Evolutionary conservation across 1,140 invertebrate species (phyloP).

Genomic region (Papilio polytes): DNA sequence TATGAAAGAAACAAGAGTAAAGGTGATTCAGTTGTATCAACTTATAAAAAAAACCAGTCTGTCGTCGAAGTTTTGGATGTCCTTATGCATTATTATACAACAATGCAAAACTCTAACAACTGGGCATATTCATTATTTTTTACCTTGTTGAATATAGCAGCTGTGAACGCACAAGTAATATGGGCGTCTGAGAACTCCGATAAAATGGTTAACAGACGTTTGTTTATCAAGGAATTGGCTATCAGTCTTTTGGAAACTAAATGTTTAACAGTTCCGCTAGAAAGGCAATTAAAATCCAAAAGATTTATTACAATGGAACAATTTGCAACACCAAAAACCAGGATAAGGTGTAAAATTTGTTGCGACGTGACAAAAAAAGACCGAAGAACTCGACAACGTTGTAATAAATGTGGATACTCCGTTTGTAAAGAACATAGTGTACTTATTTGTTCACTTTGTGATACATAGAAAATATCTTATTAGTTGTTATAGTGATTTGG

Average conservation of each 20-base stretch:
- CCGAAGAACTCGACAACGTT: slow-evolving; percentile 69
- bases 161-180: slow-evolving; percentile 80
- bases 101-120: slow-evolving; percentile 77
- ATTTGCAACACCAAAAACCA: slow-evolving; percentile 50
- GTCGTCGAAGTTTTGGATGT: slow-evolving; percentile 79
- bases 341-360: slow-evolving; percentile 70
- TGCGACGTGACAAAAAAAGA: slow-evolving; percentile 58
- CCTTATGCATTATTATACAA: slow-evolving; percentile 80
- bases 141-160: slow-evolving; percentile 81
- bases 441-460: slow-evolving; percentile 59
- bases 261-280: slow-evolving; percentile 13
- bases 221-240: slow-evolving; percentile 74
- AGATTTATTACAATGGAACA: neutral
- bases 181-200: slow-evolving; percentile 64
- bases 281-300: slow-evolving; percentile 37
- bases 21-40: slow-evolving; percentile 58
- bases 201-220: slow-evolving; percentile 63
- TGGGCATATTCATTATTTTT: slow-evolving; percentile 84
- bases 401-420: slow-evolving; percentile 67
- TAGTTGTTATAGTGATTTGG: neutral
- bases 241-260: slow-evolving; percentile 33
- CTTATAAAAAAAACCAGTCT: slow-evolving; percentile 75
- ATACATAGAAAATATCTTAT: neutral
- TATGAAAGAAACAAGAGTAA: slow-evolving; percentile 60
- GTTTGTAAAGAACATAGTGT: slow-evolving; percentile 77